phyloP scores from a whole-genome alignment of 2,113 vertebrate species.

The Eidolon helvum region DNA sequence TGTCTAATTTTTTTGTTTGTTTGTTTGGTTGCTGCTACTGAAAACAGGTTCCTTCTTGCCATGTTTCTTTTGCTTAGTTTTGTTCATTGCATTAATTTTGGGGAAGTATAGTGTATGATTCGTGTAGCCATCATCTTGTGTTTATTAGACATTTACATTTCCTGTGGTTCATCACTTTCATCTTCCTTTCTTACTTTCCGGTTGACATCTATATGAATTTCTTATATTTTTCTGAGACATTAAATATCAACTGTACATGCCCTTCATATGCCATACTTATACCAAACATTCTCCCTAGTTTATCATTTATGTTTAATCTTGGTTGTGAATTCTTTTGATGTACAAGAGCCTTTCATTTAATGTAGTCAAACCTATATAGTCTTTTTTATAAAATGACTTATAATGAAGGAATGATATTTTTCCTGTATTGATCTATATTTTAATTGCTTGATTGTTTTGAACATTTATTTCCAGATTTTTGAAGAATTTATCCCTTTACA shows the following conservation, averaged over 20 bases:
- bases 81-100: neutral
- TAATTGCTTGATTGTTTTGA: neutral
- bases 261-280: neutral
- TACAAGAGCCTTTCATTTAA: neutral
- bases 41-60: neutral
- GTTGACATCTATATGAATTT: neutral
- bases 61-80: neutral
- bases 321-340: neutral
- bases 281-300: neutral
- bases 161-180: neutral
- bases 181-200: neutral
- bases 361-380: neutral
- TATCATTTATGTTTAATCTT: neutral
- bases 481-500: neutral
- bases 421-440: neutral
- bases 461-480: neutral
- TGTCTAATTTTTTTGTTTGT: neutral
- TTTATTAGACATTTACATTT: neutral
- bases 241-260: neutral
- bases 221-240: neutral
- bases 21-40: neutral
- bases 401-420: neutral
- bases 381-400: neutral
- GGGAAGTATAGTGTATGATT: neutral
- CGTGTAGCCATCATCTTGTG: neutral